Evolutionary conservation across 2,113 vertebrate genomes (phyloP).

Genomic region (Psittacara wagleri): DNA sequence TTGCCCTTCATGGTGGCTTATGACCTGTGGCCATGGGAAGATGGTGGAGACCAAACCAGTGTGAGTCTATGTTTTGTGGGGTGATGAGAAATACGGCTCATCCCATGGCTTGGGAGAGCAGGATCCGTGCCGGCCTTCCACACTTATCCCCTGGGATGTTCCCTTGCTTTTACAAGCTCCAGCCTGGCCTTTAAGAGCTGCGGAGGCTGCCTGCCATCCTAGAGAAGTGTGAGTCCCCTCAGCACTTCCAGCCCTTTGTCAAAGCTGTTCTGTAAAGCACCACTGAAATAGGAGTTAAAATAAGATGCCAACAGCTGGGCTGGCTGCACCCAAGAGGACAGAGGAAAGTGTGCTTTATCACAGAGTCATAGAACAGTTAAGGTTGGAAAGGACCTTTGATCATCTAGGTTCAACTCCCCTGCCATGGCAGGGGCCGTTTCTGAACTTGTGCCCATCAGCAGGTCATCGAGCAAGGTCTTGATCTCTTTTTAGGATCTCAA

Average conservation of each 20-base stretch:
- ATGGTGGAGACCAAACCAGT: background rate
- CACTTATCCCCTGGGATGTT: background rate
- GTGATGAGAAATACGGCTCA: background rate
- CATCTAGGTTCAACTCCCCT: background rate
- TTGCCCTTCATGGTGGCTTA: fast-evolving
- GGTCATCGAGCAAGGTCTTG: background rate
- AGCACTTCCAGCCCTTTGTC: background rate
- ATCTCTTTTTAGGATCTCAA: background rate
- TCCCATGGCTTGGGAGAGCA: background rate
- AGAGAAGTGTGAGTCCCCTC: background rate
- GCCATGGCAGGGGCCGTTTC: background rate
- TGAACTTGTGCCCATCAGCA: background rate
- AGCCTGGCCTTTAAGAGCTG: background rate
- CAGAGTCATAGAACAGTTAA: background rate
- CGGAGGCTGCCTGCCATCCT: background rate
- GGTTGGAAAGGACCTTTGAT: background rate
- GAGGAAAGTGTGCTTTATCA: background rate
- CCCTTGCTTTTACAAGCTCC: background rate
- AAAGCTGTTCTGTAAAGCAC: background rate
- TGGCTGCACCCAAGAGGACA: background rate
- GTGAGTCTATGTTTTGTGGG: background rate
- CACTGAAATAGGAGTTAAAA: background rate
- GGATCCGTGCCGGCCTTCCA: fast-evolving
- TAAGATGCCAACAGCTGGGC: background rate
- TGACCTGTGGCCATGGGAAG: background rate